These are phyloP conservation scores for Eumacrocentrus americanus DNA, from an alignment of 2,888 invertebrate genomes.

Conservation along the genomic window DNA sequence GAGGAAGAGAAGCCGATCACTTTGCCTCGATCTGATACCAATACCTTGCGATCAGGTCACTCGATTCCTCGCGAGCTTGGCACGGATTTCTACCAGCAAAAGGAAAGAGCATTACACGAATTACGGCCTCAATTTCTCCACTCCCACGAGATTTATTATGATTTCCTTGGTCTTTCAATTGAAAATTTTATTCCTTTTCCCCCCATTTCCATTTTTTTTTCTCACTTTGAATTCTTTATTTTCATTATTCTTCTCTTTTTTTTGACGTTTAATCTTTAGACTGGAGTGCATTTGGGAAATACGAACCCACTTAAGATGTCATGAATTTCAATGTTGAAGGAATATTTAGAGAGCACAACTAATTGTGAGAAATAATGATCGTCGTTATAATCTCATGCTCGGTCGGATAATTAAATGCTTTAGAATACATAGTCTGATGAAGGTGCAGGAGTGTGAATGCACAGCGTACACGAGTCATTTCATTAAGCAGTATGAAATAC, in stretches of 20 bases:
- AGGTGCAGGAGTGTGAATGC: neutral
- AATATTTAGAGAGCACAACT: neutral
- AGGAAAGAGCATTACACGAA: slow-evolving; percentile 15
- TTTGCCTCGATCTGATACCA: slow-evolving; percentile 45
- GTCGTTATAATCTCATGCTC: neutral
- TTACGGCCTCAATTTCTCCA: slow-evolving; percentile 19
- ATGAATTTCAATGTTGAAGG: neutral
- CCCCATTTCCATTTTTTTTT: slow-evolving; percentile 8
- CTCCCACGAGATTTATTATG: slow-evolving; percentile 15
- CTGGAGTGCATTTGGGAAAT: neutral
- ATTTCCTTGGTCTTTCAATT: slow-evolving; percentile 15
- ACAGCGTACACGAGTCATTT: slow-evolving; percentile 23
- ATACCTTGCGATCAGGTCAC: slow-evolving; percentile 40
- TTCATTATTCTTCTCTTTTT: too few species aligned
- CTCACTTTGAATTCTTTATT: neutral
- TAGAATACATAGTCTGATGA: neutral
- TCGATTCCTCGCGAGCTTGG: slow-evolving; percentile 35
- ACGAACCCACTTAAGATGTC: neutral
- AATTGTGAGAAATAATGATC: neutral
- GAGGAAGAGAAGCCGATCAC: slow-evolving; percentile 31
- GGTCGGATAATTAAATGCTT: neutral
- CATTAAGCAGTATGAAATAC: slow-evolving; percentile 21
- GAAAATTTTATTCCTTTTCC: slow-evolving; percentile 11
- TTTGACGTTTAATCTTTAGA: neutral
- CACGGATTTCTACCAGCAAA: slow-evolving; percentile 28